These are phyloP conservation scores for Periparus ater DNA, from an alignment of 2,797 vertebrate genomes.

Conservation along the genomic window DNA sequence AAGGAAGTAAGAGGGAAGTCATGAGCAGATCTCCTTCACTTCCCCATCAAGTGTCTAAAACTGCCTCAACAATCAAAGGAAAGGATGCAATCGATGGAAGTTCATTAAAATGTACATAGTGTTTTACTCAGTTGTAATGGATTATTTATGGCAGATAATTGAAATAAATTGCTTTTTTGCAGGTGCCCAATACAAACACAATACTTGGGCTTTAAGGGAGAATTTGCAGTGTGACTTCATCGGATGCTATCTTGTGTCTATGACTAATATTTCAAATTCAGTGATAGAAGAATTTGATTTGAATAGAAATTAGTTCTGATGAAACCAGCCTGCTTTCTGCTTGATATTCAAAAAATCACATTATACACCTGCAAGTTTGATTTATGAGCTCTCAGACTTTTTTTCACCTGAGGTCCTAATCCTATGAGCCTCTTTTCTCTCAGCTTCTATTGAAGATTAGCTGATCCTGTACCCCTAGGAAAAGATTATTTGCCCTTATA, in stretches of 20 bases:
- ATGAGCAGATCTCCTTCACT: not conserved
- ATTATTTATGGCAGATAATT: slow-evolving; percentile 47
- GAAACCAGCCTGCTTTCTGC: slow-evolving; percentile 21
- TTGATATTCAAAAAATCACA: slow-evolving; percentile 51
- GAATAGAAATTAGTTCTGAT: slow-evolving; percentile 39
- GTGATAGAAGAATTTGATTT: slow-evolving; percentile 55
- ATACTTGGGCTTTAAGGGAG: slow-evolving; percentile 19
- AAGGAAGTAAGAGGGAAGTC: not conserved
- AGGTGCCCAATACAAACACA: slow-evolving; percentile 6
- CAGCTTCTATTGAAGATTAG: not conserved
- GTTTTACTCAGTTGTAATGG: slow-evolving; percentile 28
- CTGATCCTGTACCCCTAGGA: not conserved
- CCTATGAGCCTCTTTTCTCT: not conserved
- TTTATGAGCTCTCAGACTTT: not conserved
- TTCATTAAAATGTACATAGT: slow-evolving; percentile 55
- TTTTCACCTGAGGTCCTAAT: slow-evolving; percentile 24
- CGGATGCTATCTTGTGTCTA: not conserved
- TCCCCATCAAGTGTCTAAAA: not conserved
- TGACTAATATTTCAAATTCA: slow-evolving; percentile 48
- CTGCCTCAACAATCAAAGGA: not conserved
- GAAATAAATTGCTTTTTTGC: slow-evolving; percentile 41
- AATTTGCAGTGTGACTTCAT: not conserved
- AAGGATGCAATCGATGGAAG: not conserved
- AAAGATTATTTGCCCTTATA: slow-evolving; percentile 5
- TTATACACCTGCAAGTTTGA: not conserved